Evolutionary conservation across 2,113 vertebrate genomes (phyloP).

Genomic region (Paramormyrops kingsleyae): DNA sequence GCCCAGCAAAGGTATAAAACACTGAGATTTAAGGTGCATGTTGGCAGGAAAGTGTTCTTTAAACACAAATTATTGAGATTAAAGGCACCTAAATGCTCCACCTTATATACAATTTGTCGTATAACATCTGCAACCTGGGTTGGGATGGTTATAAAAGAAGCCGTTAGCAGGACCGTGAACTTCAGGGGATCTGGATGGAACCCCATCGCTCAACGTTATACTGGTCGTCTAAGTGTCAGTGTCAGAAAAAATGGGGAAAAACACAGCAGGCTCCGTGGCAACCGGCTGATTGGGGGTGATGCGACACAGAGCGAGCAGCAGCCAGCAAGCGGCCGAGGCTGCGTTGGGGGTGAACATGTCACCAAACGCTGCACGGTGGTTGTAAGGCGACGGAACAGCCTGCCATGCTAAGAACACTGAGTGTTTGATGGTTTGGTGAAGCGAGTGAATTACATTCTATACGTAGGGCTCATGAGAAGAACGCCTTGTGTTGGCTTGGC

Average conservation of each 20-base stretch:
- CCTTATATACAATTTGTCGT: not conserved
- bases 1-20: not conserved
- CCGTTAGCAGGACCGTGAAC: not conserved
- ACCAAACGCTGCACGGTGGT: not conserved
- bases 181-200: not conserved
- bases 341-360: not conserved
- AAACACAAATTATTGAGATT: conserved; percentile 5
- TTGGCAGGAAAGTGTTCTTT: not conserved
- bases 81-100: not conserved
- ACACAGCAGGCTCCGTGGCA: not conserved
- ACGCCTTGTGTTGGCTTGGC: not conserved
- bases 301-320: not conserved
- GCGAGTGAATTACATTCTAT: not conserved
- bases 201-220: not conserved
- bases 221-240: not conserved
- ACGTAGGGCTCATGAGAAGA: not conserved
- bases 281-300: not conserved
- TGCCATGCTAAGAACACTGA: not conserved
- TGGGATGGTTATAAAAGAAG: not conserved
- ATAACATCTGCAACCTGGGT: not conserved
- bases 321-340: not conserved
- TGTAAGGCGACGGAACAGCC: not conserved
- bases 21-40: not conserved
- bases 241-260: not conserved
- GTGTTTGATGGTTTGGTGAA: not conserved